These are phyloP conservation scores for Prosapia bicincta DNA, from an alignment of 2,888 invertebrate genomes.

Conservation along the genomic window DNA sequence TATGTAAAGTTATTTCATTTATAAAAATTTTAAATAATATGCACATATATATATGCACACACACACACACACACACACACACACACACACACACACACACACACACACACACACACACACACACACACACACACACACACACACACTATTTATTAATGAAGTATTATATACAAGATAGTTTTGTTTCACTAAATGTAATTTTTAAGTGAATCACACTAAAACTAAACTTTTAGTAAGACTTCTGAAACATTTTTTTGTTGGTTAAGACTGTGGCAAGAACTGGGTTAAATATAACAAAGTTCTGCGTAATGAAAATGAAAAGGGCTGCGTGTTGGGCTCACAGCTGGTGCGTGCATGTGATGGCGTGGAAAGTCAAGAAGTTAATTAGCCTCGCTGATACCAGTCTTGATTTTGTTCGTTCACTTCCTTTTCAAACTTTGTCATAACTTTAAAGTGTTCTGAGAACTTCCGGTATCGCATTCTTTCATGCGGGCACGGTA, in stretches of 20 bases:
- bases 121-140: too few relatives aligned
- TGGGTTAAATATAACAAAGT: neutral
- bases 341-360: neutral
- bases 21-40: too few relatives aligned
- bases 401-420: neutral
- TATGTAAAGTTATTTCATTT: too few relatives aligned
- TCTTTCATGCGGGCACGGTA: neutral
- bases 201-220: too few relatives aligned
- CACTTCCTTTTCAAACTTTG: neutral
- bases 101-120: too few relatives aligned
- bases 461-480: neutral
- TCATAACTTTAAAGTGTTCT: neutral
- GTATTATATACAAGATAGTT: too few relatives aligned
- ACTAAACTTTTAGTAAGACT: neutral
- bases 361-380: neutral
- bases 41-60: too few relatives aligned
- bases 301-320: neutral
- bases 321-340: neutral
- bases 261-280: neutral
- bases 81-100: too few relatives aligned
- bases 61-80: too few relatives aligned
- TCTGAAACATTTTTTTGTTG: neutral
- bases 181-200: too few relatives aligned
- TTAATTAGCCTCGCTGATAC: neutral
- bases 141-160: too few relatives aligned